Conservation (phyloP, 2,113 vertebrate genomes). For the Osmerus mordax region DNA sequence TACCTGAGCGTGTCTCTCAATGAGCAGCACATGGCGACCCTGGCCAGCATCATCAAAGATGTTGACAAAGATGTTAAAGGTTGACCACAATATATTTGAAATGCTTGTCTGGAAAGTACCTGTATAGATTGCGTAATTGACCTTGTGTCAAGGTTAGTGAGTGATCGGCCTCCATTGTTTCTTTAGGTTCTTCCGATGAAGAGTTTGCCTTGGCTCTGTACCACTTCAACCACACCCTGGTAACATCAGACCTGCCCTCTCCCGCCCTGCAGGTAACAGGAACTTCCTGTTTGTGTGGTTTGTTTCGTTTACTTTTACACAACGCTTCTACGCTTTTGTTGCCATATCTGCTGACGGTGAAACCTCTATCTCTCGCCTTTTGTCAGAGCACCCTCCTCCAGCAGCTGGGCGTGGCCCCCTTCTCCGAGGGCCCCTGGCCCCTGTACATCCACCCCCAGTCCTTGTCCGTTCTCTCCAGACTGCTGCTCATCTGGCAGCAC, state of each 20-base stretch:
- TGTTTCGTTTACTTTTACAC: not conserved
- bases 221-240: conserved; percentile 96
- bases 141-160: not conserved
- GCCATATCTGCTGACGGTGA: not conserved
- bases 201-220: conserved; percentile 94
- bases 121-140: not conserved
- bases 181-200: conserved; percentile 89
- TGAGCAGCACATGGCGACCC: conserved; percentile 94
- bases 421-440: conserved; percentile 94
- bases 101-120: not conserved
- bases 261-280: conserved; percentile 86
- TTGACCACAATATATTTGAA: conserved; percentile 40
- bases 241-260: conserved; percentile 95
- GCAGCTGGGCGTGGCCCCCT: conserved; percentile 91
- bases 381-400: conserved; percentile 89
- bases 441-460: conserved; percentile 95
- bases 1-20: conserved; percentile 95
- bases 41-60: conserved; percentile 97
- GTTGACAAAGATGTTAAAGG: conserved; percentile 98
- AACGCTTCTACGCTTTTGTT: not conserved
- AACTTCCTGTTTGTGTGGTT: not conserved
- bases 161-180: not conserved
- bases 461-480: conserved; percentile 89
- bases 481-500: conserved; percentile 95
- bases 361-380: conserved; percentile 31